A percentile compares a stretch with the other conserved stretches of the same genome.
Conservation (phyloP, 2,888 invertebrate species). For the Rhaphigaster nebulosa region DNA sequence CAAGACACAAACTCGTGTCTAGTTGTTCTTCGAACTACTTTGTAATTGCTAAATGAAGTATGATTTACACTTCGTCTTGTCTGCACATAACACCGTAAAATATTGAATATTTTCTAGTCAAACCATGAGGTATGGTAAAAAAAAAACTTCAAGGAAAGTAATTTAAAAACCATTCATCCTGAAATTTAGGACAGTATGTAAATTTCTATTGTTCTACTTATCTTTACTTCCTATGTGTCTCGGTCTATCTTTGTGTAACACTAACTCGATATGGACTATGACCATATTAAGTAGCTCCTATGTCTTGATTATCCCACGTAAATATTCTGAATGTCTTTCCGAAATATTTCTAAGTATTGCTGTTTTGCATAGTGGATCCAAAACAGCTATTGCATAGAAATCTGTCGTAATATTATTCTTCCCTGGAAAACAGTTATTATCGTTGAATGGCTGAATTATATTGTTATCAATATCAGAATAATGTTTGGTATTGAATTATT, state of each 20-base stretch:
- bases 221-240: not conserved
- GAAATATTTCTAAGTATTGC: not conserved
- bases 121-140: not conserved
- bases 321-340: not conserved
- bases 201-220: not conserved
- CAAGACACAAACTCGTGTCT: no score
- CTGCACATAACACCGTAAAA: not conserved
- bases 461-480: no score
- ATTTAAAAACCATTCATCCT: not conserved
- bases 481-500: no score
- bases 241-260: not conserved
- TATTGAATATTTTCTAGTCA: not conserved
- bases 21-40: no score
- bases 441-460: no score
- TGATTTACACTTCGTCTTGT: not conserved
- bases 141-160: not conserved
- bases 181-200: not conserved
- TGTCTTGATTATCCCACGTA: not conserved
- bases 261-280: not conserved
- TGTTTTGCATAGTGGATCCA: not conserved
- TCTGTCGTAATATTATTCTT: no score
- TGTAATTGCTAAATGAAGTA: not conserved
- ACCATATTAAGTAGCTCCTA: not conserved
- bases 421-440: no score
- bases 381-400: not conserved